A percentile compares a stretch with the other conserved stretches of the same genome.
Evolutionary conservation across 2,888 invertebrate species (phyloP).

Genomic region (Calliopum simillimum): DNA sequence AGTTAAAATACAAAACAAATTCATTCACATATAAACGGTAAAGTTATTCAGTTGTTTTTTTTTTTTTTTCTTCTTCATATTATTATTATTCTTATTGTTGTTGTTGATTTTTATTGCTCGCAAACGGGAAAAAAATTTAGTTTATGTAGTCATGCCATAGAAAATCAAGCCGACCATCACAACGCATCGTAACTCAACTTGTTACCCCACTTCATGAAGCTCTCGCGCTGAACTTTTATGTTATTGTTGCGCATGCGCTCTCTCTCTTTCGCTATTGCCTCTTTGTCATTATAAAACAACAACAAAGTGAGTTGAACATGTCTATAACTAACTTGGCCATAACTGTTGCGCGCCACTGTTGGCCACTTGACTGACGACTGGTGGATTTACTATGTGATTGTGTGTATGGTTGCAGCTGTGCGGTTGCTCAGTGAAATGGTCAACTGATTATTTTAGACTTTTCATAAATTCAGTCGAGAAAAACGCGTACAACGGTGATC

Average conservation of each 20-base stretch:
- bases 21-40: too few species aligned
- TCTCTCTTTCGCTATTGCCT: slow-evolving; percentile 1
- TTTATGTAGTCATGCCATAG: slow-evolving; percentile 7
- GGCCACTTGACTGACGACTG: slow-evolving; percentile 30
- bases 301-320: slow-evolving; percentile 2
- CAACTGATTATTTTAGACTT: slow-evolving; percentile 48
- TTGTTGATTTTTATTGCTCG: slow-evolving; percentile 4
- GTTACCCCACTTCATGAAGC: too few species aligned
- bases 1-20: too few species aligned
- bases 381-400: slow-evolving; percentile 22
- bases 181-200: slow-evolving; percentile 5
- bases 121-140: slow-evolving; percentile 26
- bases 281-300: not conserved
- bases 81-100: too few species aligned
- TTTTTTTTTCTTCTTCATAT: too few species aligned
- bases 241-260: not conserved
- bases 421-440: slow-evolving; percentile 54
- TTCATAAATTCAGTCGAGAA: slow-evolving; percentile 56
- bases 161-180: slow-evolving; percentile 8
- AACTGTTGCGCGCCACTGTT: slow-evolving; percentile 43
- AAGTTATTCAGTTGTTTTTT: too few species aligned
- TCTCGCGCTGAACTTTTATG: not conserved
- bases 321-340: slow-evolving; percentile 26
- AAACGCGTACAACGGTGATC: slow-evolving; percentile 57
- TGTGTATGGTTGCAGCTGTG: slow-evolving; percentile 39